A percentile compares a stretch with the other conserved stretches of the same genome.
phyloP scores from a whole-genome alignment of 2,888 invertebrate genomes.

The Dendrolimus houi region DNA sequence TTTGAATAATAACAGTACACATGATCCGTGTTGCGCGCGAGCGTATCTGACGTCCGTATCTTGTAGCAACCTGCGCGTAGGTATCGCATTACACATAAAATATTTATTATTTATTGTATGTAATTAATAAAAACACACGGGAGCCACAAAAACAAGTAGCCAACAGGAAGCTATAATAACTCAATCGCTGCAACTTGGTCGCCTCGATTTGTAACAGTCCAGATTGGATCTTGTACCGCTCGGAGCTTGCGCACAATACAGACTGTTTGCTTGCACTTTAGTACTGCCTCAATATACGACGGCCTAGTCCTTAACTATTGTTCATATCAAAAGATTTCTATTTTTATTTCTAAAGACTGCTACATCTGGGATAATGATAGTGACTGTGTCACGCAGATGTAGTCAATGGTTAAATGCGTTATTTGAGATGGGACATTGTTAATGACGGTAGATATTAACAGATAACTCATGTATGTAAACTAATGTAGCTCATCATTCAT shows the following conservation, averaged over 20 bases:
- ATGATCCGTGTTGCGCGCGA: slow-evolving; percentile 36
- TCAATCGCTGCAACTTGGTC: slow-evolving; percentile 65
- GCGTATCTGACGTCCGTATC: slow-evolving; percentile 57
- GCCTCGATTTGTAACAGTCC: slow-evolving; percentile 70
- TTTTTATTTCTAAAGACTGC: too few relatives aligned
- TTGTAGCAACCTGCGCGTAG: slow-evolving; percentile 39
- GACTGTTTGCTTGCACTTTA: slow-evolving; percentile 17
- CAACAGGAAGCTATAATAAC: slow-evolving; percentile 75
- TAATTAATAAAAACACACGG: slow-evolving; percentile 75
- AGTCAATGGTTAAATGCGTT: too few relatives aligned
- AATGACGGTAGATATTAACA: too few relatives aligned
- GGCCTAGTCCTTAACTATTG: too few relatives aligned
- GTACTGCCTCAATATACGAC: too few relatives aligned
- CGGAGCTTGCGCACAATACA: slow-evolving; percentile 35
- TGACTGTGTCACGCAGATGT: too few relatives aligned
- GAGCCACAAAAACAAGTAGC: slow-evolving; percentile 73
- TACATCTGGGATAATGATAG: too few relatives aligned
- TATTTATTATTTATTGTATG: slow-evolving; percentile 72
- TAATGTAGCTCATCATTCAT: too few relatives aligned
- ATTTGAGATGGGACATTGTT: too few relatives aligned
- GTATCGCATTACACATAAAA: slow-evolving; percentile 73
- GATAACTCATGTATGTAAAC: too few relatives aligned
- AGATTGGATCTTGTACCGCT: slow-evolving; percentile 57
- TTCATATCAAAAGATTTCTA: too few relatives aligned
- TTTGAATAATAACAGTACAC: slow-evolving; percentile 63